phyloP scores from a whole-genome alignment of 2,888 invertebrate genomes.

The Drosophila mettleri region DNA sequence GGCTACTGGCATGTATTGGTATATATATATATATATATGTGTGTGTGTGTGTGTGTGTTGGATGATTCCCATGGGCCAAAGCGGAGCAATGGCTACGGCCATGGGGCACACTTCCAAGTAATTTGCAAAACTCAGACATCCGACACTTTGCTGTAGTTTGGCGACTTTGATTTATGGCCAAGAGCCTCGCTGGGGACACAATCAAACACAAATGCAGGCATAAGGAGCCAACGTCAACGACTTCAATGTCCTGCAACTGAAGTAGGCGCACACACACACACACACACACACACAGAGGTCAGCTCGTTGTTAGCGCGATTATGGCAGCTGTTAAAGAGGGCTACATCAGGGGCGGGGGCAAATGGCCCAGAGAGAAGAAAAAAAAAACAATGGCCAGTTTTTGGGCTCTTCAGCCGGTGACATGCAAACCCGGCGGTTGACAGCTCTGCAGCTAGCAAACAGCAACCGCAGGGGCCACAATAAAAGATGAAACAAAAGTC shows the following conservation, averaged over 20 bases:
- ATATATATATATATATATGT: conserved; percentile 21
- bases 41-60: conserved; percentile 20
- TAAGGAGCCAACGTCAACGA: conserved; percentile 57
- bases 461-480: conserved; percentile 14
- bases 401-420: conserved; percentile 47
- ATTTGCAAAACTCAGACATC: conserved; percentile 77
- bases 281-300: conserved; percentile 33
- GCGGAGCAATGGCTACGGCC: conserved; percentile 53
- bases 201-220: conserved; percentile 63
- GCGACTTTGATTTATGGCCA: conserved; percentile 79
- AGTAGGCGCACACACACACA: conserved; percentile 41
- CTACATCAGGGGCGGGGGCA: conserved; percentile 5
- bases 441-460: conserved; percentile 34
- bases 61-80: conserved; percentile 45
- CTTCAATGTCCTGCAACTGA: conserved; percentile 59
- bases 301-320: conserved; percentile 53
- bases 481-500: conserved; percentile 73
- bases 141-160: conserved; percentile 73
- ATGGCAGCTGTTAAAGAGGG: conserved; percentile 46
- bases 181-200: conserved; percentile 65
- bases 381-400: conserved; percentile 58
- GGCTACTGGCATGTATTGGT: conserved; percentile 25
- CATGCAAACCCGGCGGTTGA: conserved; percentile 63
- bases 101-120: conserved; percentile 74
- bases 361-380: conserved; percentile 10